Evolutionary conservation across 2,113 vertebrate genomes (phyloP).

Genomic region (Ondatra zibethicus): DNA sequence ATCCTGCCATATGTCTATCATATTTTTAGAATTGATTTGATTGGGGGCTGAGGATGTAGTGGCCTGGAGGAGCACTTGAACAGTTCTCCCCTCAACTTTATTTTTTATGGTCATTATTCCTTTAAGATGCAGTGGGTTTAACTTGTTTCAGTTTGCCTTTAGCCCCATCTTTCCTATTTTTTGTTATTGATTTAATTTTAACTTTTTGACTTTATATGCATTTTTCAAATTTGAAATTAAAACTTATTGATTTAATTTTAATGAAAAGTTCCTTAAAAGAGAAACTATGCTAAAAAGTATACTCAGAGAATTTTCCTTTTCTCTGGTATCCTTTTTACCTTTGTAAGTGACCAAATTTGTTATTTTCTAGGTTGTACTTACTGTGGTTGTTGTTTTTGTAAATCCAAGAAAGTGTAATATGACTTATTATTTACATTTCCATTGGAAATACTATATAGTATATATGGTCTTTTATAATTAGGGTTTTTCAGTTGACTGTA

Average conservation of each 20-base stretch:
- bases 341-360: background rate
- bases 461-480: conserved; percentile 23
- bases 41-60: background rate
- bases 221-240: background rate
- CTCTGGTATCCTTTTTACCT: background rate
- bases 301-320: conserved; percentile 16
- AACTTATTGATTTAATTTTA: background rate
- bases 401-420: conserved; percentile 12
- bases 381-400: conserved; percentile 42
- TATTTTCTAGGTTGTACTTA: conserved; percentile 43
- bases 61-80: background rate
- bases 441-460: background rate
- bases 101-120: conserved; percentile 25
- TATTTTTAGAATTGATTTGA: conserved; percentile 23
- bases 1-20: background rate
- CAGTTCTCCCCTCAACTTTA: background rate
- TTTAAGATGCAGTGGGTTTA: conserved; percentile 8
- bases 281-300: background rate
- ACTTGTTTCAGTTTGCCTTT: conserved; percentile 46
- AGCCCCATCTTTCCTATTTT: background rate
- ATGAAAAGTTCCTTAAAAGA: background rate
- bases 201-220: background rate
- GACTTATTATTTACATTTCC: conserved; percentile 49
- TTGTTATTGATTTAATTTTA: background rate
- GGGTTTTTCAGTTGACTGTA: conserved; percentile 5